Percentiles rank a stretch among this genome's conserved stretches.
These are phyloP conservation scores for Herminia tarsipennalis DNA, from an alignment of 2,888 invertebrate species.

Conservation along the genomic window DNA sequence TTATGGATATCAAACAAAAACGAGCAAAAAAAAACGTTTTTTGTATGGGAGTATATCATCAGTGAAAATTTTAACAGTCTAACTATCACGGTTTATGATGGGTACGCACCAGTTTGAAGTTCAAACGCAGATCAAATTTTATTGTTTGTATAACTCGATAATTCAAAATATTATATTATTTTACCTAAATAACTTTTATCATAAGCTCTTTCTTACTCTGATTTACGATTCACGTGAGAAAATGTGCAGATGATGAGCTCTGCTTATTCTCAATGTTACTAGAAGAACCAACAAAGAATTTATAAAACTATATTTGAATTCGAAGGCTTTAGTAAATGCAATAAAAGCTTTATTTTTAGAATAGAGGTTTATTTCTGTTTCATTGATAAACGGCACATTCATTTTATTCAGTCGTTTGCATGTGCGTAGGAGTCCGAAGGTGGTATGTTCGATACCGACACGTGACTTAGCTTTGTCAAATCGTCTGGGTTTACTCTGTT, in stretches of 20 bases:
- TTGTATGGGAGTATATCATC: too few species aligned
- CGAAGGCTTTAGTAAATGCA: constrained; percentile 3
- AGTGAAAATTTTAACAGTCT: too few species aligned
- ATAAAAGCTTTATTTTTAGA: background rate
- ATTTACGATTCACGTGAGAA: constrained; percentile 27
- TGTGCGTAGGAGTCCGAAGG: too few species aligned
- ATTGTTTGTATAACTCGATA: background rate
- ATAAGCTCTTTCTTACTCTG: background rate
- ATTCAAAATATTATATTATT: background rate
- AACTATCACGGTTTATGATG: too few species aligned
- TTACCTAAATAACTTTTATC: background rate
- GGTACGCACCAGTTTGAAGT: too few species aligned
- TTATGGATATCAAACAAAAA: too few species aligned
- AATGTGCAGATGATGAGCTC: constrained; percentile 10
- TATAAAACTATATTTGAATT: constrained; percentile 4
- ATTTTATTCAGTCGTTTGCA: too few species aligned
- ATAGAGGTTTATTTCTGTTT: background rate
- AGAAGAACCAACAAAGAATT: constrained; percentile 9
- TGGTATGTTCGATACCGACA: too few species aligned
- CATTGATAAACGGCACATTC: background rate
- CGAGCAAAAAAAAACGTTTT: too few species aligned
- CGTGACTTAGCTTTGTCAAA: too few species aligned
- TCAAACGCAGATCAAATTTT: too few species aligned
- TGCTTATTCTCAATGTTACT: constrained; percentile 9
- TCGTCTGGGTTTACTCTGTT: too few species aligned